These are phyloP conservation scores for Acanthisitta chloris DNA, from an alignment of 2,113 vertebrate genomes.

Conservation along the genomic window DNA sequence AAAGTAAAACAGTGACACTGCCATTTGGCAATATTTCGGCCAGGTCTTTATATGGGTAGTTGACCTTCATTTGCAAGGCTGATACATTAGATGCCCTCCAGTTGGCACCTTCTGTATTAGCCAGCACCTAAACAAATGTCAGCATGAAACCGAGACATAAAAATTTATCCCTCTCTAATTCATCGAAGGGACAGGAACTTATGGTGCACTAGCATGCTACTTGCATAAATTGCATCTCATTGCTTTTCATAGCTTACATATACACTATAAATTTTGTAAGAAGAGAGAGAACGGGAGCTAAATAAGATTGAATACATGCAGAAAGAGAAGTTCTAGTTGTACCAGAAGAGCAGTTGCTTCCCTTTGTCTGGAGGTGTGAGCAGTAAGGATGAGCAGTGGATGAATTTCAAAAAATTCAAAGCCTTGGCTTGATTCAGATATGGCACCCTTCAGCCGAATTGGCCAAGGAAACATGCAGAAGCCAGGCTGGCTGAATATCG, in stretches of 20 bases:
- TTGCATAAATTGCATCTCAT: slow-evolving; percentile 46
- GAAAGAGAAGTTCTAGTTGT: background rate
- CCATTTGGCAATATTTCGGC: background rate
- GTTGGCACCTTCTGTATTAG: background rate
- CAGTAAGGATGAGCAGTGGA: slow-evolving; percentile 45
- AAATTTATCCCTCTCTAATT: background rate
- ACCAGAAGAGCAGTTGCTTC: slow-evolving; percentile 31
- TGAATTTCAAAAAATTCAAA: slow-evolving; percentile 50
- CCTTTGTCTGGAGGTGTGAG: slow-evolving; percentile 55
- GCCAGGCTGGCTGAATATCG: slow-evolving; percentile 40
- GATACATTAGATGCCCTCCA: background rate
- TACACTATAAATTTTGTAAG: slow-evolving; percentile 10
- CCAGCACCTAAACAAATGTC: background rate
- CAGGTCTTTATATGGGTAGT: background rate
- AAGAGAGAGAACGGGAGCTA: background rate
- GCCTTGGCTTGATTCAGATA: slow-evolving; percentile 40
- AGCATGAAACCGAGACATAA: background rate
- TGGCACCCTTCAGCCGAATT: slow-evolving; percentile 34
- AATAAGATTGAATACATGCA: slow-evolving; percentile 14
- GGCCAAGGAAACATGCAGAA: slow-evolving; percentile 39
- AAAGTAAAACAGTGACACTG: background rate
- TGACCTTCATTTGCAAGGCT: slow-evolving; percentile 22
- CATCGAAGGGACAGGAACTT: background rate
- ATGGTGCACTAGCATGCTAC: background rate
- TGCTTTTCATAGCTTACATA: slow-evolving; percentile 48